Evolutionary conservation across 2,797 vertebrate genomes (phyloP), one percentile per base, ranked within the genome.

Genomic region (Crocodylus rhombifer): DNA sequence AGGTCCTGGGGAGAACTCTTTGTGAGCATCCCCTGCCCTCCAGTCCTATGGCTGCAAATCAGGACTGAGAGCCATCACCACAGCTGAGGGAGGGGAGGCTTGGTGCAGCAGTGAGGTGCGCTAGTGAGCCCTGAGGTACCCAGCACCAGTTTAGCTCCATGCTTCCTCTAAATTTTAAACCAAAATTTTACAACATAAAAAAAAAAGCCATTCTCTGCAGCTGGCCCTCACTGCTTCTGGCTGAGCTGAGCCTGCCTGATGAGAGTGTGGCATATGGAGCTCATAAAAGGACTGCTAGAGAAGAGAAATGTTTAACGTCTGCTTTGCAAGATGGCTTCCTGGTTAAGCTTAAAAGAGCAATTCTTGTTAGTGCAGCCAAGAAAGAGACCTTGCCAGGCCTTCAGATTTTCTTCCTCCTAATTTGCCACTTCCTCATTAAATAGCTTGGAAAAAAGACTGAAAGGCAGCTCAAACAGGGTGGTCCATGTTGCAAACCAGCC

Each of bases 51-150:
- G 42, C 42, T 51, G 42, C 42, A 51, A 51, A 51, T 51, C 42
- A 51, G 42, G 42, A 51, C 42, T 51, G 42, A 51, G 42, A 51
- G 42, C 3, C 10, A 51, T 11, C 42, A 51, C 42, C 42, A 51
- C 9, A 51, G 42, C 10, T 51, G 10, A 51, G 42, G 42, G 42
- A 51, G 42, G 42, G 42, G 42, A 51, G 42, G 42, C 42, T 51
- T 51, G 77, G 15, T 65, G 42, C 61, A 26, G 14, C 0, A 0
- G 18, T 36, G 77, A 2, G 6, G 9, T n/a, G 61, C 0, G 0
- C 16, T 28, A 2, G 51, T 42, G 77, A 88, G 63, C 58, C 11
- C 1, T 0, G 65, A 63, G 78, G 23, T 57, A 7, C 67, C 71
- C 56, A 26, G 42, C 16, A 7, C 26, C 64, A 28, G 4, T 63